Percentiles rank a stretch among this genome's conserved stretches.
phyloP scores from a whole-genome alignment of 2,113 vertebrate genomes.

The Haemorhous mexicanus region DNA sequence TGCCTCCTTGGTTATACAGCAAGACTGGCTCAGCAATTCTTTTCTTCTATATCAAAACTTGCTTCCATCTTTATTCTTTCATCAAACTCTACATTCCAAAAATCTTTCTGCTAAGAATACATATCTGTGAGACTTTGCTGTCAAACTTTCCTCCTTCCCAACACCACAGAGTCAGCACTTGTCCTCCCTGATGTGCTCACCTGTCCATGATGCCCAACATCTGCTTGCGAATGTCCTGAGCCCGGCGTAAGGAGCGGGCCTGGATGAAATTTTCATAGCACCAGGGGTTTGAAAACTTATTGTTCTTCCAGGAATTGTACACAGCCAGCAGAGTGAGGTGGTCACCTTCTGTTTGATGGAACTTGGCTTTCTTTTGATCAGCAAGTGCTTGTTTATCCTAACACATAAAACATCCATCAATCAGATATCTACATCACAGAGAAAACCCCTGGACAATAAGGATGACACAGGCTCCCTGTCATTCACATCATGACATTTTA shows the following conservation, averaged over 20 bases:
- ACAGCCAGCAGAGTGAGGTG: constrained; percentile 96
- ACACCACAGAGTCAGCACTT: too few species aligned
- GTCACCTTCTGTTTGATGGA: constrained; percentile 97
- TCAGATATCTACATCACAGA: accelerated
- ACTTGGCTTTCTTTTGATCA: constrained; percentile 99
- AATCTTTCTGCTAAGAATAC: too few species aligned
- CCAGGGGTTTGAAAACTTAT: constrained; percentile 99
- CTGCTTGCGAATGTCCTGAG: constrained; percentile 97
- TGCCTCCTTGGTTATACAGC: too few species aligned
- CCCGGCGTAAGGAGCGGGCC: constrained; percentile 90
- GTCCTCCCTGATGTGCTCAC: constrained; percentile 47
- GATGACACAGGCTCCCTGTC: neutral
- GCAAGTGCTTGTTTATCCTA: constrained; percentile 98
- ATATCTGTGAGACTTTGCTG: too few species aligned
- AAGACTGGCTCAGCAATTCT: too few species aligned
- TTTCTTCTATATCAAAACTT: too few species aligned
- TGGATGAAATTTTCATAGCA: constrained; percentile 99
- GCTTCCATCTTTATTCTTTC: too few species aligned
- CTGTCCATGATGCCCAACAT: constrained; percentile 99
- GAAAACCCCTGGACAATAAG: neutral
- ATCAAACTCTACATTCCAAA: too few species aligned
- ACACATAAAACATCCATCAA: neutral
- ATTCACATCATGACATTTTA: neutral
- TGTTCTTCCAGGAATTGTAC: constrained; percentile 99
- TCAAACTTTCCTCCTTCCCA: too few species aligned